Conservation (phyloP, 2,797 vertebrate species). For the Sylvia borin region DNA sequence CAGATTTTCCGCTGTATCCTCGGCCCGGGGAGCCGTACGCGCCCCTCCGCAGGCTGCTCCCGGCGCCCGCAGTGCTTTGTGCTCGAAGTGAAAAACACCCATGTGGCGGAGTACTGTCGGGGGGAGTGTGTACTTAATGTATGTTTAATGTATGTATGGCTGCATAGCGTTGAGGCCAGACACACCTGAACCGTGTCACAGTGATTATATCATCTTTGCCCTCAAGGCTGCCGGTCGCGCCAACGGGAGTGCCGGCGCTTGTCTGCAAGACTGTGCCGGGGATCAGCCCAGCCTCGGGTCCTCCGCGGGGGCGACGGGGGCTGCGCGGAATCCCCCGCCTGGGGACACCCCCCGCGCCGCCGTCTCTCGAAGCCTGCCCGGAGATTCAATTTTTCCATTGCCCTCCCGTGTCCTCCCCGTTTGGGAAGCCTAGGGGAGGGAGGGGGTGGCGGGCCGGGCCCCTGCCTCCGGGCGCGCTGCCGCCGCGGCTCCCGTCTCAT, state of each 20-base stretch:
- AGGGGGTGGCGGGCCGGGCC: not conserved
- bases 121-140: not conserved
- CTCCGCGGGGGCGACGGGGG: not conserved
- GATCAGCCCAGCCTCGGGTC: not conserved
- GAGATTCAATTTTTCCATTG: slow-evolving; percentile 37
- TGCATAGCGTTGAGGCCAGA: not conserved
- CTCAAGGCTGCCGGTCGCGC: not conserved
- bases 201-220: not conserved
- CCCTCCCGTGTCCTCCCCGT: not conserved
- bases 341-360: not conserved
- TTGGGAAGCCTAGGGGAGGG: not conserved
- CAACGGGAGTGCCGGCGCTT: not conserved
- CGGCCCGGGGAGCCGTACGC: too few species aligned
- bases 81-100: not conserved
- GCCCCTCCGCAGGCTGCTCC: not conserved
- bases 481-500: slow-evolving; percentile 51
- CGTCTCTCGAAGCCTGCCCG: not conserved
- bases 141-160: not conserved
- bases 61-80: not conserved
- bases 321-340: not conserved
- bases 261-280: not conserved
- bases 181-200: not conserved
- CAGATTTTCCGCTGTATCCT: not conserved
- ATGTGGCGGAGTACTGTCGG: not conserved
- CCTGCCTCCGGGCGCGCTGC: slow-evolving; percentile 43